Conservation (phyloP, 2,797 vertebrate genomes). For the Pteropus rufus region DNA sequence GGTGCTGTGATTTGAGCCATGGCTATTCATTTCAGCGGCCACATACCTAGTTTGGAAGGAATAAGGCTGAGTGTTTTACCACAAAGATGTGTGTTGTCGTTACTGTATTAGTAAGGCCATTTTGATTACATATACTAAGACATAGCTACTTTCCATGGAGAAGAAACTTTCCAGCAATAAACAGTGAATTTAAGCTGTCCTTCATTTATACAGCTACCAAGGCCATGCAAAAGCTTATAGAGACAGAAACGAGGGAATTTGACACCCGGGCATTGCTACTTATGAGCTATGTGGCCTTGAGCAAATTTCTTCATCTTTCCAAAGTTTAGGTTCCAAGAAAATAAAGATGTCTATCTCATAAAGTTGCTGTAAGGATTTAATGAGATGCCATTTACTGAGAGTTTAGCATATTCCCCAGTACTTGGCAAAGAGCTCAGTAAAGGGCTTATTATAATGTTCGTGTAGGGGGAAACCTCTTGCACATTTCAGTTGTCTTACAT, state of each 20-base stretch:
- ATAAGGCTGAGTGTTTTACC: background rate
- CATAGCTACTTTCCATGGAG: background rate
- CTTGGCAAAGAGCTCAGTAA: background rate
- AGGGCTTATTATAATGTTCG: background rate
- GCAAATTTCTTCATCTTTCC: background rate
- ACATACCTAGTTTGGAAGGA: background rate
- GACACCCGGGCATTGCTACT: background rate
- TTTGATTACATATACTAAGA: background rate
- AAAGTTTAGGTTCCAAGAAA: background rate
- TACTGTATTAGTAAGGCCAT: background rate
- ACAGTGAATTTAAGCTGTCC: background rate
- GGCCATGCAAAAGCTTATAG: background rate
- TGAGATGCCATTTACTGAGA: background rate
- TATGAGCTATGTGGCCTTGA: background rate
- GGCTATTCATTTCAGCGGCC: background rate
- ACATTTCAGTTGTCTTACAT: background rate
- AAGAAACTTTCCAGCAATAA: background rate
- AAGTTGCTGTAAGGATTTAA: background rate
- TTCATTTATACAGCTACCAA: background rate
- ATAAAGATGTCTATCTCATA: background rate
- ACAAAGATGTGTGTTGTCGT: background rate
- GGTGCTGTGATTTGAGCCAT: background rate
- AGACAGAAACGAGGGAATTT: background rate
- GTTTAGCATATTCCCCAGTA: background rate
- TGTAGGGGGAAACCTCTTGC: background rate